phyloP scores from a whole-genome alignment of 2,888 invertebrate species.

The Tineola bisselliella region DNA sequence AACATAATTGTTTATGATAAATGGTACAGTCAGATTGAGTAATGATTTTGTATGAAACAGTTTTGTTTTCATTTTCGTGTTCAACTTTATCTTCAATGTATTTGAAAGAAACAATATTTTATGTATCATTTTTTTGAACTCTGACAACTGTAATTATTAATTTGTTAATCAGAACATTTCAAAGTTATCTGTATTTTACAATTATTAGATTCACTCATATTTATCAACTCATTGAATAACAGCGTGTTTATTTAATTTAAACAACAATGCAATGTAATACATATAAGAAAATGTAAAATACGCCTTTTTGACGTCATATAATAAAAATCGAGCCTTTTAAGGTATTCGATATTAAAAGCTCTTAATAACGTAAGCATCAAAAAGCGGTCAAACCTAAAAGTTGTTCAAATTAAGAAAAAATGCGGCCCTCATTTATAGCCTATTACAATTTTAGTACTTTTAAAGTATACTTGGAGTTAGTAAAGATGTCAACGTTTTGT shows the following conservation, averaged over 20 bases:
- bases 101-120: not conserved
- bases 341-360: too few species aligned
- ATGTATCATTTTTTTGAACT: not conserved
- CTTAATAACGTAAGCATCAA: too few species aligned
- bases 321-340: too few species aligned
- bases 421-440: conserved; percentile 49
- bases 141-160: not conserved
- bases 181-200: not conserved
- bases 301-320: too few species aligned
- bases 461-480: conserved; percentile 52
- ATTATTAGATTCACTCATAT: not conserved
- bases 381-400: not conserved
- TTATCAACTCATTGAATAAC: too few species aligned
- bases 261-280: too few species aligned
- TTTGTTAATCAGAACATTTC: not conserved
- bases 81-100: not conserved
- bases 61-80: not conserved
- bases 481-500: conserved; percentile 33
- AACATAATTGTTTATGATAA: not conserved
- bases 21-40: not conserved
- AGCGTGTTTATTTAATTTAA: too few species aligned
- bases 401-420: conserved; percentile 22
- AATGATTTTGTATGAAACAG: not conserved
- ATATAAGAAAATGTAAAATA: too few species aligned
- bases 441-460: conserved; percentile 58